Evolutionary conservation across 2,888 invertebrate species (phyloP).

Genomic region (Dynastes grantii): DNA sequence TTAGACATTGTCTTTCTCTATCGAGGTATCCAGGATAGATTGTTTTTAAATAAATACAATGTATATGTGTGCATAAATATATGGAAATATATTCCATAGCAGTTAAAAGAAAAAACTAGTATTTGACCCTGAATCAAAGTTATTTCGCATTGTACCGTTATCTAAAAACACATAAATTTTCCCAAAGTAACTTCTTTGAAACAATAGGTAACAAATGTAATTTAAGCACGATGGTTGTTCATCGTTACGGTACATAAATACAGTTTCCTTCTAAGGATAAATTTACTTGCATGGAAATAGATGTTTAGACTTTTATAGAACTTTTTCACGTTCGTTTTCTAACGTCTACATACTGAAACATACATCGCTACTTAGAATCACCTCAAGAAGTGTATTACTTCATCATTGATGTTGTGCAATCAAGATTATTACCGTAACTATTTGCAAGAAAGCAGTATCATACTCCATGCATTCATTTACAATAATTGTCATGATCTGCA

Average conservation of each 20-base stretch:
- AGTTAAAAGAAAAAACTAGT: too few species aligned
- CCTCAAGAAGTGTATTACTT: conserved; percentile 2
- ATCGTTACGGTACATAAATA: not conserved
- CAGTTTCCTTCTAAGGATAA: not conserved
- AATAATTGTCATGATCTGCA: not conserved
- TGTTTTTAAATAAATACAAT: too few species aligned
- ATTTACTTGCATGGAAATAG: conserved; percentile 1
- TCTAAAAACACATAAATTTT: not conserved
- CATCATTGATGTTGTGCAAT: conserved; percentile 12
- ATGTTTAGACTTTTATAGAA: not conserved
- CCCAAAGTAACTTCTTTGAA: not conserved
- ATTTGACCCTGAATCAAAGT: not conserved
- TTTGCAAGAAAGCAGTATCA: not conserved
- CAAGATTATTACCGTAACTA: conserved; percentile 4
- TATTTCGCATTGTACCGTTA: not conserved
- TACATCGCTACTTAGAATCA: conserved; percentile 3
- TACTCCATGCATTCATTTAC: not conserved
- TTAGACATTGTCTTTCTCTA: too few species aligned
- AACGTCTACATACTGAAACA: not conserved
- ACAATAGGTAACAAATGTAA: not conserved
- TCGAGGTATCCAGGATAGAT: too few species aligned
- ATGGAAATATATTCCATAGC: too few species aligned
- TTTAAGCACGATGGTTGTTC: too few species aligned
- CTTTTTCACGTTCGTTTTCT: conserved; percentile 4
- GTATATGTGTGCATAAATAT: too few species aligned